phyloP scores from a whole-genome alignment of 1,140 invertebrate genomes.

The Drosophila simulans region DNA sequence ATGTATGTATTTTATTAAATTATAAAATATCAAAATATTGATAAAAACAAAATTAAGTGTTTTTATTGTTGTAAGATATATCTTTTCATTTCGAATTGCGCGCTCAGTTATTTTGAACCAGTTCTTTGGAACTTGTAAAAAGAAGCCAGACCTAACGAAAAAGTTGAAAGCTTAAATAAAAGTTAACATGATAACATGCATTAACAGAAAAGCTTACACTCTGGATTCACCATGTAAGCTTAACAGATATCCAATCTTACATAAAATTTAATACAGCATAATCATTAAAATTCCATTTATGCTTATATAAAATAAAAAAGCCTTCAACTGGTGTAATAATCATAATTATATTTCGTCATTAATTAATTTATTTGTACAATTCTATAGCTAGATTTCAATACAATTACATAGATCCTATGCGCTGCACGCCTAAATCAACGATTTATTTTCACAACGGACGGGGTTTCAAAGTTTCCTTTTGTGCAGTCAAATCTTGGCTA shows the following conservation, averaged over 20 bases:
- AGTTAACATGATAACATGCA: background rate
- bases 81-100: background rate
- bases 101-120: background rate
- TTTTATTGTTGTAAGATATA: background rate
- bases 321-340: slow-evolving; percentile 47
- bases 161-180: background rate
- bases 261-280: background rate
- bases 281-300: no score
- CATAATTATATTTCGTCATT: slow-evolving; percentile 70
- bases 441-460: slow-evolving; percentile 29
- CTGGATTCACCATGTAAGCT: background rate
- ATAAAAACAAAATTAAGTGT: background rate
- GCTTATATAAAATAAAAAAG: background rate
- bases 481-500: slow-evolving; percentile 55
- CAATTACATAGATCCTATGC: slow-evolving; percentile 58
- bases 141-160: slow-evolving; percentile 16
- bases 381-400: slow-evolving; percentile 66
- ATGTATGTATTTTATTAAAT: no score
- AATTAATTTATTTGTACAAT: slow-evolving; percentile 81
- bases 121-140: background rate
- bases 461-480: slow-evolving; percentile 29
- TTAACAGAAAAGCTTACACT: slow-evolving; percentile 9
- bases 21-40: no score
- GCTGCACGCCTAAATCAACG: slow-evolving; percentile 30
- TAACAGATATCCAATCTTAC: background rate